Percentiles rank a stretch among this genome's conserved stretches.
Conservation (phyloP, 2,113 vertebrate species). For the Phylloscopus whistleri region DNA sequence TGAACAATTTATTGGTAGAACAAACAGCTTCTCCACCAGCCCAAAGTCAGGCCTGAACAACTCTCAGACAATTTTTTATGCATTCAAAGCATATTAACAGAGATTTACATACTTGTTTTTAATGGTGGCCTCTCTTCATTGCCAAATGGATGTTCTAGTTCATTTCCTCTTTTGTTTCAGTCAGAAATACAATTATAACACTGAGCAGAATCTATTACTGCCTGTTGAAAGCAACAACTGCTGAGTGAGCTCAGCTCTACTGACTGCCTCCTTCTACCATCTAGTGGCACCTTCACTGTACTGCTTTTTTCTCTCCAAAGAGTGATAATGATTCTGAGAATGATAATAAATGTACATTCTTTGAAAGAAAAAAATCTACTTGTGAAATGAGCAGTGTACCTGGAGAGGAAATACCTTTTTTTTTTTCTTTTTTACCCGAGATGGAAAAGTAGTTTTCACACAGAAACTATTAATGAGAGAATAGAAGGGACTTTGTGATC, state of each 20-base stretch:
- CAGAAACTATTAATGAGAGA: background rate
- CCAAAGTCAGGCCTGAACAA: background rate
- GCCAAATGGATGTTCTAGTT: conserved; percentile 7
- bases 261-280: conserved; percentile 59
- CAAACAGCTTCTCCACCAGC: background rate
- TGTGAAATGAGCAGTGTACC: background rate
- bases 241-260: background rate
- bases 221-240: background rate
- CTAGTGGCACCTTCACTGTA: conserved; percentile 43
- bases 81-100: background rate
- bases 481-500: background rate
- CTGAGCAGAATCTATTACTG: background rate
- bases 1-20: background rate
- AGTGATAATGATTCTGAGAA: background rate
- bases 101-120: conserved; percentile 29
- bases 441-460: background rate
- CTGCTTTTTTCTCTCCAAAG: background rate
- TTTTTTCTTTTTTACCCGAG: background rate
- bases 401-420: background rate
- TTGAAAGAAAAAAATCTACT: background rate
- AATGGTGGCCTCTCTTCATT: background rate
- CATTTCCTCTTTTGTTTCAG: conserved; percentile 31
- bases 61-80: background rate
- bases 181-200: background rate
- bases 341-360: background rate